Base-by-base conservation (phyloP, 2,888 invertebrate species). In the Catocala nupta region DNA sequence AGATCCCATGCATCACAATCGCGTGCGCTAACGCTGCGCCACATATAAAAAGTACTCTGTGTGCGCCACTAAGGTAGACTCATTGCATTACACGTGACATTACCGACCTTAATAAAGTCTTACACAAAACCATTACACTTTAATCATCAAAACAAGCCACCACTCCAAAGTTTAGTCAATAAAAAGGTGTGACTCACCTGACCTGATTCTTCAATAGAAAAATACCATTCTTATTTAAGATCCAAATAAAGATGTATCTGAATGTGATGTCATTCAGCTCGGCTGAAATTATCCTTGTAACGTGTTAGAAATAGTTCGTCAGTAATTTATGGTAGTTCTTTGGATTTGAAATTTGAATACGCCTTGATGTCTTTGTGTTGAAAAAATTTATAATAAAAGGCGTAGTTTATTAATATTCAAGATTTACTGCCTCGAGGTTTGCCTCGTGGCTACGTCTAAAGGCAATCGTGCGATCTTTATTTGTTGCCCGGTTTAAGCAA, bases 101-200 rank as follows among this genome's bases (percentile, higher is more conserved):
- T 25, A 16, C 25, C 25, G 0, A 25, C 25, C 25, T 25, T 25
- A 25, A 25, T 25, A 25, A 25, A 25, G 25, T 25, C 25, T 4
- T 25, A 25, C 25, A 25, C 25, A 25, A 25, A 25, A 25, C 25
- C 25, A 43, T 57, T 45, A 25, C 25, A 25, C 3, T 25, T 25
- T 25, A 25, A 25, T 25, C 25, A 25, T 25, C 25, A 25, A 25
- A 25, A 25, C 25, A 25, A 25, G 4, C 25, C 25, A 25, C 25
- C 25, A 25, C 25, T 25, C 25, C 25, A 57, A 57, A 57, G 16
- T 36, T 44, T 33, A 11, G 49, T 7, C 50, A n/a, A 57, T 65
- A 50, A 50, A 70, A 70, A 66, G 64, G 74, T 71, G 73, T 75
- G 77, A 75, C 62, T 76, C 76, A 75, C 25, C 55, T 62, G 73